These are phyloP conservation scores for Heteronetta atricapilla DNA, from an alignment of 2,113 vertebrate species.

Conservation along the genomic window DNA sequence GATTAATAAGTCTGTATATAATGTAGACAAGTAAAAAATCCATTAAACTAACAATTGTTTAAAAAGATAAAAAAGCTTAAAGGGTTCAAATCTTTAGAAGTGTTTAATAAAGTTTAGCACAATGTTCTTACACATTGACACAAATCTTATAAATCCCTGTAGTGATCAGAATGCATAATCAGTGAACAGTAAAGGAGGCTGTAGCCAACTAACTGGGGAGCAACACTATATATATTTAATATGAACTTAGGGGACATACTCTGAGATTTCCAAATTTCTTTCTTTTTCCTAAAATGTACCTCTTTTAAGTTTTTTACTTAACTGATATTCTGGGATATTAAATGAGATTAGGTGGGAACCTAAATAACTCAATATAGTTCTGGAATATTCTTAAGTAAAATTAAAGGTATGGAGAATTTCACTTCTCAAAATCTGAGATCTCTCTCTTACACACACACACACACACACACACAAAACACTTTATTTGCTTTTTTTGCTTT, in stretches of 20 bases:
- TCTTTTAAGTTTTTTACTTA: background rate
- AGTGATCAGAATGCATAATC: background rate
- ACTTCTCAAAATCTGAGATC: background rate
- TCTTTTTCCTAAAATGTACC: background rate
- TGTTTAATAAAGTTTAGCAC: slow-evolving; percentile 2
- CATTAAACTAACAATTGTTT: background rate
- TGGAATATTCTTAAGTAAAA: background rate
- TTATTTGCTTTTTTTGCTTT: background rate
- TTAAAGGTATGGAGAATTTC: background rate
- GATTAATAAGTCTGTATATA: background rate
- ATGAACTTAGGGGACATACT: background rate
- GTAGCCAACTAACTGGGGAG: background rate
- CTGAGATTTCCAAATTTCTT: background rate
- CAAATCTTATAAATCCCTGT: slow-evolving; percentile 56
- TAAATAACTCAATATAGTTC: background rate
- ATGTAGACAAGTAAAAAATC: background rate
- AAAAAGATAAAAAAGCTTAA: background rate
- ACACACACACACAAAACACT: background rate
- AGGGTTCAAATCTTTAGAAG: slow-evolving; percentile 27
- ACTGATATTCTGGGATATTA: background rate
- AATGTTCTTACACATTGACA: background rate
- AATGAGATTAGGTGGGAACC: background rate
- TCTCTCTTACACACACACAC: background rate
- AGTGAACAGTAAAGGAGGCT: background rate
- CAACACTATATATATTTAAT: background rate